Percentiles rank a stretch among this genome's conserved stretches.
These are phyloP conservation scores for Melanostigma gelatinosum DNA, from an alignment of 2,113 vertebrate species.

Conservation along the genomic window DNA sequence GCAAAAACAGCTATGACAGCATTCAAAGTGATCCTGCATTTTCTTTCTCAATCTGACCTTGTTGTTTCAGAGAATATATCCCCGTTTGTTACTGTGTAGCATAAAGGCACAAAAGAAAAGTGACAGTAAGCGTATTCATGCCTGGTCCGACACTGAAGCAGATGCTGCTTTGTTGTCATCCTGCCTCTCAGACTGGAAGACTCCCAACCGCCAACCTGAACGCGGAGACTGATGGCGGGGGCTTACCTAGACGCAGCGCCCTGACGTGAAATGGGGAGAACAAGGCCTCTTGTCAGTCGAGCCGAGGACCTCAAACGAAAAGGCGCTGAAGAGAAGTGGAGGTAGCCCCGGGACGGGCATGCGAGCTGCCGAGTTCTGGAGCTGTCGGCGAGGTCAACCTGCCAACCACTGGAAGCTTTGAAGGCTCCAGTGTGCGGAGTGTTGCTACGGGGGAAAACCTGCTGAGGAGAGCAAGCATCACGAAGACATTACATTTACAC, in stretches of 20 bases:
- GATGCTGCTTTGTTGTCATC: constrained; percentile 36
- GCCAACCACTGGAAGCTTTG: constrained; percentile 53
- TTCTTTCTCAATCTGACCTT: neutral
- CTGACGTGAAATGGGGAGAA: constrained; percentile 36
- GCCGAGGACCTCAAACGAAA: constrained; percentile 40
- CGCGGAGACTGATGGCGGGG: constrained; percentile 22
- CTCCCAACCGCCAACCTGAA: constrained; percentile 10
- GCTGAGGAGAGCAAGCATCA: constrained; percentile 8
- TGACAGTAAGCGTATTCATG: constrained; percentile 54
- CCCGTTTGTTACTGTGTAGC: neutral
- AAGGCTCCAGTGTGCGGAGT: constrained; percentile 30
- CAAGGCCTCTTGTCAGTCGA: constrained; percentile 50
- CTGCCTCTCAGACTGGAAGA: constrained; percentile 30
- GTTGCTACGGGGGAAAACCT: constrained; percentile 20
- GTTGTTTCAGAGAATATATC: constrained; percentile 8
- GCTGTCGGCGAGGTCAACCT: constrained; percentile 60
- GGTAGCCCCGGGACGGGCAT: constrained; percentile 19
- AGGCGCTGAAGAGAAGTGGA: constrained; percentile 56
- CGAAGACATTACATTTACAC: constrained; percentile 15
- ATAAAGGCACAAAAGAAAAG: constrained; percentile 21
- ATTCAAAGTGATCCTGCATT: neutral
- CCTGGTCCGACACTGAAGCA: constrained; percentile 9
- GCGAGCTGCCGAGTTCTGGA: constrained; percentile 26
- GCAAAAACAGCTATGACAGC: neutral
- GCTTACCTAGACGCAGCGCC: neutral